phyloP scores from a whole-genome alignment of 2,888 invertebrate genomes.

The Chrysolina oricalcia region DNA sequence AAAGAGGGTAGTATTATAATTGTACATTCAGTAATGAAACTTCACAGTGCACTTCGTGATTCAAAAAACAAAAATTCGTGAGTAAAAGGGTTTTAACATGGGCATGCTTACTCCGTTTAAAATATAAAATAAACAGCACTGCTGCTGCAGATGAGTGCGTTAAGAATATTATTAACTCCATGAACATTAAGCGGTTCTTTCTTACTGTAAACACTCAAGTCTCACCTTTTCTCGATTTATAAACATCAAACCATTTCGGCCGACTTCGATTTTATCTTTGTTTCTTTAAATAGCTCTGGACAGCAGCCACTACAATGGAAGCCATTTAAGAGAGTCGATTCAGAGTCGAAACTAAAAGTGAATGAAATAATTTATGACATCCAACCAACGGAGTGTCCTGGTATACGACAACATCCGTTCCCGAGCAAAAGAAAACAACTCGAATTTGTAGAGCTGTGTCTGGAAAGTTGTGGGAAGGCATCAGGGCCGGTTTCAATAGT shows the following conservation, averaged over 20 bases:
- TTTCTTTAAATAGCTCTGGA: slow-evolving; percentile 13
- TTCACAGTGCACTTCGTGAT: too few species aligned
- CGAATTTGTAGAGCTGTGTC: slow-evolving; percentile 51
- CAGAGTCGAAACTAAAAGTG: slow-evolving; percentile 50
- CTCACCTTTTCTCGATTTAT: not conserved
- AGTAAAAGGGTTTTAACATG: too few species aligned
- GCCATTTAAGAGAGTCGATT: slow-evolving; percentile 37
- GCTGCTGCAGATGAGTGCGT: too few species aligned
- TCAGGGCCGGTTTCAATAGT: slow-evolving; percentile 36
- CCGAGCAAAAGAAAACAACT: slow-evolving; percentile 55
- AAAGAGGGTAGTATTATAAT: too few species aligned
- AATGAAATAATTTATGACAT: slow-evolving; percentile 54
- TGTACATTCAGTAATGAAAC: too few species aligned
- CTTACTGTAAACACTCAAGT: not conserved
- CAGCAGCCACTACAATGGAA: slow-evolving; percentile 30
- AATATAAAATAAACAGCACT: too few species aligned
- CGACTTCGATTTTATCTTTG: slow-evolving; percentile 26
- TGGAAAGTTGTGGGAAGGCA: slow-evolving; percentile 52
- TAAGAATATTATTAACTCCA: too few species aligned
- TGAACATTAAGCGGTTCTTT: too few species aligned
- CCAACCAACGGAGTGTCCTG: slow-evolving; percentile 46
- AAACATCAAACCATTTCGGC: slow-evolving; percentile 9
- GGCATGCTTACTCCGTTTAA: too few species aligned
- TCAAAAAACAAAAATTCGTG: too few species aligned
- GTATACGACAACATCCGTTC: slow-evolving; percentile 53